These are phyloP conservation scores for Parnassius glacialis DNA, from an alignment of 2,888 invertebrate species.

Conservation along the genomic window DNA sequence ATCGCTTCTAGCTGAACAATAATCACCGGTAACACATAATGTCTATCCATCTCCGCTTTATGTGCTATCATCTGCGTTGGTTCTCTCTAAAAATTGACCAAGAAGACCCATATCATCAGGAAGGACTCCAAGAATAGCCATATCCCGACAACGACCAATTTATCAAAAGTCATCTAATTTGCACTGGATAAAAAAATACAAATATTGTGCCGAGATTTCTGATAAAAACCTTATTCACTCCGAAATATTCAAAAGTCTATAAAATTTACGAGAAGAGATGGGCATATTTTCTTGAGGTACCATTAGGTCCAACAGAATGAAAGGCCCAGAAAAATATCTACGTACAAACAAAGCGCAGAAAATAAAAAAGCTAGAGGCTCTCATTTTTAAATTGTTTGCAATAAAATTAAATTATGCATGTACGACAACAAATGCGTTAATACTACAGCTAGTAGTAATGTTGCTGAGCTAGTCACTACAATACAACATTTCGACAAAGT, in stretches of 20 bases:
- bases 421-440: conserved; percentile 29
- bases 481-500: background rate
- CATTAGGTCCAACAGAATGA: conserved; percentile 28
- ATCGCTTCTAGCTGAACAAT: too few relatives aligned
- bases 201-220: too few relatives aligned
- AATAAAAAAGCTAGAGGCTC: conserved; percentile 27
- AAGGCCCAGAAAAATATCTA: conserved; percentile 27
- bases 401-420: conserved; percentile 30
- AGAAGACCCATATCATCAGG: too few relatives aligned
- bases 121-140: too few relatives aligned
- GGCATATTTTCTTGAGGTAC: conserved; percentile 30
- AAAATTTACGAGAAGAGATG: conserved; percentile 14
- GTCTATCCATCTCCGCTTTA: too few relatives aligned
- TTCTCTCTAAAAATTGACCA: too few relatives aligned
- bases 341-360: conserved; percentile 26
- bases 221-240: too few relatives aligned
- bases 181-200: too few relatives aligned
- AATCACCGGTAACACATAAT: too few relatives aligned
- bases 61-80: too few relatives aligned
- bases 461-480: background rate
- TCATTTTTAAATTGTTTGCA: conserved; percentile 25
- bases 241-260: background rate
- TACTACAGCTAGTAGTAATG: conserved; percentile 25
- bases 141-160: too few relatives aligned
- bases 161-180: too few relatives aligned